These are phyloP conservation scores for Achlya flavicornis DNA, from an alignment of 2,888 invertebrate species.

Conservation along the genomic window DNA sequence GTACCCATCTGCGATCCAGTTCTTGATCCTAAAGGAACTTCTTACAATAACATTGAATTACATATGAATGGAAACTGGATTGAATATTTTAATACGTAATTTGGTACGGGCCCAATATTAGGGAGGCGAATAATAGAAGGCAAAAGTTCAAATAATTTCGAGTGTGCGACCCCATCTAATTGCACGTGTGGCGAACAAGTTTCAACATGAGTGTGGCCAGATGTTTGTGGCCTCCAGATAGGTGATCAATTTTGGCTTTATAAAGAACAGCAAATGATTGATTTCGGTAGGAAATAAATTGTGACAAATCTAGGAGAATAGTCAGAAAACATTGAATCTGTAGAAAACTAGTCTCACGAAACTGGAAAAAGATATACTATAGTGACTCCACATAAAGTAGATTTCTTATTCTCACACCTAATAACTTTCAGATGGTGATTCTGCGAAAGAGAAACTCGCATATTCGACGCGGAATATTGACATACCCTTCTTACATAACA, in stretches of 20 bases:
- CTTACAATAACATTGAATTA: slow-evolving; percentile 77
- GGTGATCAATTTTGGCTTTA: slow-evolving; percentile 21
- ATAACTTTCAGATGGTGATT: too few relatives aligned
- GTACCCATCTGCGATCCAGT: slow-evolving; percentile 76
- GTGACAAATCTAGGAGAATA: too few relatives aligned
- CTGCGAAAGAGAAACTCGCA: too few relatives aligned
- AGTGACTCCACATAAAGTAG: too few relatives aligned
- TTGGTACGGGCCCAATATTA: slow-evolving; percentile 77
- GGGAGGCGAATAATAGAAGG: slow-evolving; percentile 74
- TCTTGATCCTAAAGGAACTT: slow-evolving; percentile 68
- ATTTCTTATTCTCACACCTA: too few relatives aligned
- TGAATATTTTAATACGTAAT: slow-evolving; percentile 78
- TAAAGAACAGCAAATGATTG: slow-evolving; percentile 13
- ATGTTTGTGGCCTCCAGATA: slow-evolving; percentile 38
- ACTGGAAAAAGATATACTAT: too few relatives aligned
- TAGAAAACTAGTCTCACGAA: too few relatives aligned
- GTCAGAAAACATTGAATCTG: too few relatives aligned
- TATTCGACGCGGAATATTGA: too few relatives aligned
- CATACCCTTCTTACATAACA: too few relatives aligned
- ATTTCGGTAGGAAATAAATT: too few relatives aligned
- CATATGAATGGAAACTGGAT: slow-evolving; percentile 82
- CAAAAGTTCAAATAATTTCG: slow-evolving; percentile 68
- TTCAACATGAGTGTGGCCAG: slow-evolving; percentile 59
- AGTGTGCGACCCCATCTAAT: slow-evolving; percentile 63
- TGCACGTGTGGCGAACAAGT: slow-evolving; percentile 69